Evolutionary conservation across 2,113 vertebrate genomes (phyloP).

Genomic region (Pteropus alecto): DNA sequence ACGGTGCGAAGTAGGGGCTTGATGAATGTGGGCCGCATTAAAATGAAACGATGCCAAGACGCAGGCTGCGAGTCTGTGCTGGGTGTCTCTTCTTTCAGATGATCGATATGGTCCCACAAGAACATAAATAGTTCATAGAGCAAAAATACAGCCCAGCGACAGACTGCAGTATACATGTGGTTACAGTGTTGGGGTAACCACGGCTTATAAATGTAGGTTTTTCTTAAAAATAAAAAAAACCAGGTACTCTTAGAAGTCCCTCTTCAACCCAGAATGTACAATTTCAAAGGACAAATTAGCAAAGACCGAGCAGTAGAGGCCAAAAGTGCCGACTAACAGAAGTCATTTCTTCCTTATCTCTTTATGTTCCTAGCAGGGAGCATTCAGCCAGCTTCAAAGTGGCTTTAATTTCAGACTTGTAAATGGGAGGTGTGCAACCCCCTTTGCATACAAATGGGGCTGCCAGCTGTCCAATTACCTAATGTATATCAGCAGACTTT

Average conservation of each 20-base stretch:
- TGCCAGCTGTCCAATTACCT: slow-evolving; percentile 62
- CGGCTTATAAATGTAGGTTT: not conserved
- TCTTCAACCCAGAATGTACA: slow-evolving; percentile 64
- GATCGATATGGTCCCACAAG: not conserved
- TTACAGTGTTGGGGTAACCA: slow-evolving; percentile 1
- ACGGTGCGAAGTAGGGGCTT: not conserved
- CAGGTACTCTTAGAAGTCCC: slow-evolving; percentile 70
- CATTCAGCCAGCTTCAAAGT: slow-evolving; percentile 58
- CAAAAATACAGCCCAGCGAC: not conserved
- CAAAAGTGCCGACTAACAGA: slow-evolving; percentile 67
- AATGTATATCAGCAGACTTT: slow-evolving; percentile 29
- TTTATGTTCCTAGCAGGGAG: slow-evolving; percentile 31
- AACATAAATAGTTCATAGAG: not conserved
- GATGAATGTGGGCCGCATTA: not conserved
- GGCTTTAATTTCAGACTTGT: slow-evolving; percentile 67
- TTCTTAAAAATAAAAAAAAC: not conserved
- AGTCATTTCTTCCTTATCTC: slow-evolving; percentile 62
- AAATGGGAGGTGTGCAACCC: slow-evolving; percentile 38
- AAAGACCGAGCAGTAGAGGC: slow-evolving; percentile 58
- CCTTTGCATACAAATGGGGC: slow-evolving; percentile 68
- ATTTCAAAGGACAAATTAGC: slow-evolving; percentile 78
- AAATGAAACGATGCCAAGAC: not conserved
- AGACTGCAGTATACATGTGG: not conserved
- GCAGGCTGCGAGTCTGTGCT: not conserved
- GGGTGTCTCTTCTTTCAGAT: not conserved